Conservation (phyloP, 2,797 vertebrate genomes). For the Girardinus metallicus region DNA sequence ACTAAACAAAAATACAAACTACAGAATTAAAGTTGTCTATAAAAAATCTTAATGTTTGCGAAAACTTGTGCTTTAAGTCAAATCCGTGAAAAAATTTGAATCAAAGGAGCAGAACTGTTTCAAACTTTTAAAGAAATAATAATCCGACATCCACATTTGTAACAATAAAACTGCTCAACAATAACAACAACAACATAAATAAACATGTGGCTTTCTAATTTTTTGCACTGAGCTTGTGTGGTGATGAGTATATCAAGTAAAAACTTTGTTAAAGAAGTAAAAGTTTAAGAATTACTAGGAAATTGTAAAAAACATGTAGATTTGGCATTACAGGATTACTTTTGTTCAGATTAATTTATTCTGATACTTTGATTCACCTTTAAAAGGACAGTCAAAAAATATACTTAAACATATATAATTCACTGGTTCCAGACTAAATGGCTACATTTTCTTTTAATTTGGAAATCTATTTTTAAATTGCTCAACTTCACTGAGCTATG, state of each 20-base stretch:
- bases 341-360: not conserved
- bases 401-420: no score
- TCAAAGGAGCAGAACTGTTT: not conserved
- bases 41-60: not conserved
- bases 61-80: not conserved
- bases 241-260: not conserved
- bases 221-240: not conserved
- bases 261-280: not conserved
- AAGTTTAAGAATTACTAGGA: not conserved
- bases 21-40: not conserved
- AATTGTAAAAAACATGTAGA: not conserved
- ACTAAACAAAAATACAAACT: not conserved
- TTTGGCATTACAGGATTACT: not conserved
- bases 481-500: not conserved
- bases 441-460: not conserved
- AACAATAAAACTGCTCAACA: not conserved
- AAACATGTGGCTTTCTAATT: not conserved
- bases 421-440: not conserved
- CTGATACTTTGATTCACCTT: not conserved
- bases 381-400: not conserved
- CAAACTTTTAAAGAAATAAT: not conserved
- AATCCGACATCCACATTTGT: not conserved
- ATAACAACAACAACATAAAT: not conserved
- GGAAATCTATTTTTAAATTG: not conserved
- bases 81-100: not conserved